Base-by-base conservation (phyloP, 2,113 vertebrate species). In the Himantopus leucocephalus region DNA sequence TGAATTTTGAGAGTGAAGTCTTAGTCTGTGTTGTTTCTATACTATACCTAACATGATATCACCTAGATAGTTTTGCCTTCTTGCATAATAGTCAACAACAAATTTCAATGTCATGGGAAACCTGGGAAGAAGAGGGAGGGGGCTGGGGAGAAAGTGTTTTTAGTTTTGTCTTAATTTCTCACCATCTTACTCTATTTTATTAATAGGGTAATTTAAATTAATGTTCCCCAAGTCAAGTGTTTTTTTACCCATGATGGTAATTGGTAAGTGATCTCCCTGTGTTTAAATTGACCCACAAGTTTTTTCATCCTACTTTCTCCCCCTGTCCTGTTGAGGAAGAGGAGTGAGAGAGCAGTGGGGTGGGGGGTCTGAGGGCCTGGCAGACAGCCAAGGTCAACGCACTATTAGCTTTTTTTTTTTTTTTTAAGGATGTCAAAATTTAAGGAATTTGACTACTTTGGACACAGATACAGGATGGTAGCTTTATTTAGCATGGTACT, bases 131-230 rank as follows among this genome's bases (percentile, higher is more conserved):
- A 58, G 41, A 41, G 2, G 4, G 3, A 41, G 2, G 4, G 3
- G 3, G 0, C 2, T 5, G 0, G 29, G 3, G 10, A 10, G 10
- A 30, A 60, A 32, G 4, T 35, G 50, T 1, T 50, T 73, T 53
- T 55, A 20, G 5, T 62, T 76, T 84, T 68, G 14, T 63, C 17
- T 41, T 58, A 21, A 21, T 47, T 27, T 66, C 27, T 88, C 5
- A 29, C 9, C 5, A 53, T 52, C 8, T 66, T 67, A 43, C 17
- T 60, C 10, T 24, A 6, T 62, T 83, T 58, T 23, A 70, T 21
- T 64, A 60, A 45, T 18, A 35, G 2, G 16, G 8, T 32, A 82
- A 47, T 79, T 55, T 27, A 73, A 63, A 72, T 73, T 27, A 32
- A 70, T 56, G 35, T 60, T 64, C 15, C 39, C 22, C 23, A 47